Base-by-base conservation (phyloP, 2,113 vertebrate species). In the Serranochromis macrocephalus region DNA sequence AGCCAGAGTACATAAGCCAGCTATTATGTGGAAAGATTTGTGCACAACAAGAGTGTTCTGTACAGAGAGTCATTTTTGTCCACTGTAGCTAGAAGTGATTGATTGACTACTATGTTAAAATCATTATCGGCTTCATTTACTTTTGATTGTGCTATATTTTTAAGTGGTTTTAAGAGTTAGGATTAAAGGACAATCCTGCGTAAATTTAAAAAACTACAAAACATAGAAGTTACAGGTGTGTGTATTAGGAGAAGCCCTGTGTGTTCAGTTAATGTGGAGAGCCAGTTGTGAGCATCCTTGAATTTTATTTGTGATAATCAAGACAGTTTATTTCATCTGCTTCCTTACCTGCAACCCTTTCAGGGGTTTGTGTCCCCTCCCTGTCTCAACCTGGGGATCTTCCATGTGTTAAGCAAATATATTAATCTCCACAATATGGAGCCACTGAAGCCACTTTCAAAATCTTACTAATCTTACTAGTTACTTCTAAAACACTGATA, bases 21-120 rank as follows among this genome's bases (percentile, higher is more conserved):
- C 68, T 45, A 84, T 85, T 21, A 33, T 81, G 47, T 36, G 61
- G 78, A 75, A 81, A 85, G n/a, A 51, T 75, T 80, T 21, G 42
- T 16, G 10, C 21, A 40, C 8, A 9, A 47, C 13, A 85, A 78
- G 57, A 54, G 14, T 51, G 29, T 75, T 47, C 45, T 78, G 71
- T 42, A 42, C 10, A 42, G 38, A 33, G 26, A 51, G 45, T 78
- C 26, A 78, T 49, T 31, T 49, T 3, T 78, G 26, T 12, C 26
- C 9, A 51, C 26, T n/a, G 73, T 51, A 33, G 26, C 42, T 78
- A 33, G 26, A 78, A 78, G 4, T 78, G 24, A 49, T 78, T 16
- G 40, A 9, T 73, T 73, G 13, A 17, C 14, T 29, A 4, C 4
- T 19, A 51, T 33, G 73, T 4, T 13, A 33, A 31, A 78, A 12